Evolutionary conservation across 2,888 invertebrate genomes (phyloP).

Genomic region (Dolichomitus sp.): DNA sequence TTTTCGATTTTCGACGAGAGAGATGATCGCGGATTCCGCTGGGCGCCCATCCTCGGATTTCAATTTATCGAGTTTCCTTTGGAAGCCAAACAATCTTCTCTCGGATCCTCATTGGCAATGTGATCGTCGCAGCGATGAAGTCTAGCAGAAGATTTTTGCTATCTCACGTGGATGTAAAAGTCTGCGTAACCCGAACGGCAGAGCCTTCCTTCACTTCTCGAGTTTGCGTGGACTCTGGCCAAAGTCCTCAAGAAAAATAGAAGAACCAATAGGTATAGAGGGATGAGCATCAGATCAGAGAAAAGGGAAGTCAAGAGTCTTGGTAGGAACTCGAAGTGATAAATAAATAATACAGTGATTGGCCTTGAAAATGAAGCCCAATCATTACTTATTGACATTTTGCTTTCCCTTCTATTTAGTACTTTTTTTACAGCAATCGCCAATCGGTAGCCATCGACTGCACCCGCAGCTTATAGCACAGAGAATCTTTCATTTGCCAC

Average conservation of each 20-base stretch:
- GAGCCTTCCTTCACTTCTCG: conserved; percentile 33
- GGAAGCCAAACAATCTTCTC: conserved; percentile 78
- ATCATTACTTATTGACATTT: conserved; percentile 2
- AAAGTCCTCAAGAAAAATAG: conserved; percentile 53
- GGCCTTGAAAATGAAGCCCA: conserved; percentile 17
- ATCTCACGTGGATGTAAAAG: conserved; percentile 38
- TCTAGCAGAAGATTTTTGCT: conserved; percentile 62
- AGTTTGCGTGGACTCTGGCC: conserved; percentile 47
- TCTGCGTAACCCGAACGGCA: conserved; percentile 12
- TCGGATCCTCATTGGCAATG: conserved; percentile 75
- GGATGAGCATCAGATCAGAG: not conserved
- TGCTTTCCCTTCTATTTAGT: not conserved
- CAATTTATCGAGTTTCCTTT: conserved; percentile 75
- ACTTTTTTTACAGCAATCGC: not conserved
- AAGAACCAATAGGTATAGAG: conserved; percentile 19
- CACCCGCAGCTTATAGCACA: not conserved
- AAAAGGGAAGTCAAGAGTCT: conserved; percentile 10
- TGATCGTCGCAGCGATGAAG: conserved; percentile 74
- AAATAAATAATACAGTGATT: conserved; percentile 31
- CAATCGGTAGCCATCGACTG: not conserved
- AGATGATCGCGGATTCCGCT: not conserved
- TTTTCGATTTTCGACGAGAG: conserved; percentile 43
- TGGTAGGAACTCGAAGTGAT: conserved; percentile 48
- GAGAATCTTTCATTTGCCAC: not conserved
- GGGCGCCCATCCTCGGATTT: conserved; percentile 67